Evolutionary conservation across 2,797 vertebrate species (phyloP).

Genomic region (Chromobotia macracanthus): DNA sequence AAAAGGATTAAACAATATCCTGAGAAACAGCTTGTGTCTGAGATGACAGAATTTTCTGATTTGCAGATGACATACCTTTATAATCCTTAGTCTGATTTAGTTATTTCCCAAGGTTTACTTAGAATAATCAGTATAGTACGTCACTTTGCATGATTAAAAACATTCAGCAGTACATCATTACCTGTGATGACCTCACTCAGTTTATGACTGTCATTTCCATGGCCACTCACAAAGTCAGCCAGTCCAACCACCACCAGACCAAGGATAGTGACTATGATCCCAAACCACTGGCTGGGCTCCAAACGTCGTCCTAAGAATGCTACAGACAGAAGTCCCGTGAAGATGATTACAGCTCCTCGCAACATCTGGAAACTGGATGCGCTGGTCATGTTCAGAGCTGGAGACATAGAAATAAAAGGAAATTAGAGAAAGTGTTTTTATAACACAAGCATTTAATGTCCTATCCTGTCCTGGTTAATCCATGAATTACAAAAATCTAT

Average conservation of each 20-base stretch:
- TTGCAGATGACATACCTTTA: background rate
- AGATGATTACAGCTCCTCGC: constrained; percentile 90
- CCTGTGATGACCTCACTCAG: constrained; percentile 90
- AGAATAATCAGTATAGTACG: background rate
- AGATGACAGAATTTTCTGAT: constrained; percentile 3
- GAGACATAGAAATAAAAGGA: background rate
- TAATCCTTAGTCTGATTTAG: background rate
- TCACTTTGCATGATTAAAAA: background rate
- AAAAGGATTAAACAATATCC: background rate
- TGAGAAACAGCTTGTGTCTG: background rate
- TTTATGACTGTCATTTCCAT: constrained; percentile 68
- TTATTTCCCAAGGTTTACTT: background rate
- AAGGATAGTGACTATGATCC: constrained; percentile 86
- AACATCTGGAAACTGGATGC: constrained; percentile 98
- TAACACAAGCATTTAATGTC: background rate
- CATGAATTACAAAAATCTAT: background rate
- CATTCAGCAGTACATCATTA: constrained; percentile 57
- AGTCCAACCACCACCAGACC: constrained; percentile 90
- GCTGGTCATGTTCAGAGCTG: constrained; percentile 94
- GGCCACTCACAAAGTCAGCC: constrained; percentile 80
- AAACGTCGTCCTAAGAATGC: constrained; percentile 87
- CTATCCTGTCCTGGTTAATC: background rate
- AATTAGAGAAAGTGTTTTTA: background rate
- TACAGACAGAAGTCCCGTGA: constrained; percentile 91
- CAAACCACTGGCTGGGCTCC: constrained; percentile 84